Evolutionary conservation across 2,797 vertebrate species (phyloP), one percentile per base, ranked within the genome.

Genomic region (Synanceia verrucosa): DNA sequence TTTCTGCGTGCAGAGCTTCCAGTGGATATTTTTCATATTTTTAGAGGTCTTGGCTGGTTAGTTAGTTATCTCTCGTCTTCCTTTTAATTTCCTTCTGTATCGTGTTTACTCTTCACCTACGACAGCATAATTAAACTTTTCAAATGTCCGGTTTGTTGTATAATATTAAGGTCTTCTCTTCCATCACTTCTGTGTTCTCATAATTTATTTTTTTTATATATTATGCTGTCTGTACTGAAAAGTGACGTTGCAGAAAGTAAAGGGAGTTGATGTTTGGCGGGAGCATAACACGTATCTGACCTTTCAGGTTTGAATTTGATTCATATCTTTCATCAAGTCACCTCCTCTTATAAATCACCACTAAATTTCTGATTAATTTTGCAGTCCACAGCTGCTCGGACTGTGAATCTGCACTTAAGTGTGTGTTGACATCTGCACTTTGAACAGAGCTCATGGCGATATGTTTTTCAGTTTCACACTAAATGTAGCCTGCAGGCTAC

Each of bases 381-480:
- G n/a, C n/a, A n/a, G n/a, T n/a, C n/a, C n/a, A n/a, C n/a, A n/a
- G n/a, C n/a, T n/a, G n/a, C n/a, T n/a, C n/a, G n/a, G n/a, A n/a
- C n/a, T n/a, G n/a, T n/a, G n/a, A n/a, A 14, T 77, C 68, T 60
- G 51, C 66, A 13, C 63, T 67, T 41, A 36, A 81, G 80, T 76
- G 47, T 78, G 55, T 83, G 61, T 64, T 73, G 70, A 82, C 82
- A 86, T 86, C 78, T 86, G 75, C 75, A 77, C 74, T 80, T 82
- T 83, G 4, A 79, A 70, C 56, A 9, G 57, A 63, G 75, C 82
- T 78, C 16, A 1, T 65, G 61, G 80, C 59, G 14, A 34, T n/a
- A n/a, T 78, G 44, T 70, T 79, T 77, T 70, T 65, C 52, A 52
- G 39, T 76, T 76, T 79, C 50, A 81, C 73, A 83, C 76, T 90